phyloP scores from a whole-genome alignment of 2,113 vertebrate genomes.

The Vimba vimba region DNA sequence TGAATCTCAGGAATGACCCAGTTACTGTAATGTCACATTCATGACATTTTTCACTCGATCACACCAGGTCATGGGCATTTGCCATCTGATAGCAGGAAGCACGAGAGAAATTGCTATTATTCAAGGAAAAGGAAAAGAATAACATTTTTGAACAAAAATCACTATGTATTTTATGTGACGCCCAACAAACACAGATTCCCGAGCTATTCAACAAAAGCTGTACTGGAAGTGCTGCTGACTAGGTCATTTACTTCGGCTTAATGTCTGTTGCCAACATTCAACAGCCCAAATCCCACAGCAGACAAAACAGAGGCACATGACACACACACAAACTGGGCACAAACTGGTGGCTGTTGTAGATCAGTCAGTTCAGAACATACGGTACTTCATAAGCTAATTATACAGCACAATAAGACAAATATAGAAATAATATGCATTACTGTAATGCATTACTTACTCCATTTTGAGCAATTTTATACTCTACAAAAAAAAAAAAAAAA shows the following conservation, averaged over 20 bases:
- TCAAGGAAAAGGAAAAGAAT: background rate
- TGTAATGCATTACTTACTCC: too few species aligned
- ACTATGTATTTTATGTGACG: conserved; percentile 2
- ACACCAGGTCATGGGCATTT: background rate
- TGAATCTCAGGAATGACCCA: too few species aligned
- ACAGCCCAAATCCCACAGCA: conserved; percentile 22
- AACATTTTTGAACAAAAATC: conserved; percentile 11
- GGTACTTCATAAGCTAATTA: background rate
- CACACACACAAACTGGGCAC: conserved; percentile 2
- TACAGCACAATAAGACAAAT: conserved; percentile 19
- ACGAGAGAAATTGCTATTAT: background rate
- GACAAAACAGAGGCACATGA: conserved; percentile 48
- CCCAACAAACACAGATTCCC: too few species aligned
- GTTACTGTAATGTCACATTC: background rate
- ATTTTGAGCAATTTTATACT: too few species aligned
- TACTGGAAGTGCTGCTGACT: background rate
- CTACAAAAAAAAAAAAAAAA: too few species aligned
- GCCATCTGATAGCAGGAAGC: background rate
- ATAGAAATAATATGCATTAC: background rate
- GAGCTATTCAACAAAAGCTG: background rate
- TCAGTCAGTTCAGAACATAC: conserved; percentile 29
- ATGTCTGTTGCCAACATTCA: conserved; percentile 8
- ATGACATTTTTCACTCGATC: conserved; percentile 9
- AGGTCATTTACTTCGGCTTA: conserved; percentile 13
- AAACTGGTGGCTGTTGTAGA: conserved; percentile 30